A percentile compares a stretch with the other conserved stretches of the same genome.
Conservation (phyloP, 2,113 vertebrate species). For the Cacatua alba region DNA sequence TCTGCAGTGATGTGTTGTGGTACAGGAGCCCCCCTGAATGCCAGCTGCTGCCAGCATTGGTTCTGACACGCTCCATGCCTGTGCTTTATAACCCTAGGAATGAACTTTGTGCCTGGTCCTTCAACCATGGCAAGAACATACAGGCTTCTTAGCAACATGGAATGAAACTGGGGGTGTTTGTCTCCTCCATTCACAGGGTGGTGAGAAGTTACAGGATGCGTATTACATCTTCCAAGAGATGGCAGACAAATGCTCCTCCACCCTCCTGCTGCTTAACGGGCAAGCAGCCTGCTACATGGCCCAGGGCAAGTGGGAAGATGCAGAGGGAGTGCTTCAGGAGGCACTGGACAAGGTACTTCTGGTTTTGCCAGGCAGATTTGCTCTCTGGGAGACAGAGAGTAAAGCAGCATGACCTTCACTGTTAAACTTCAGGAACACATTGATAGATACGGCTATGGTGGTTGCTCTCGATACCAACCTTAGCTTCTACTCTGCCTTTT, state of each 20-base stretch:
- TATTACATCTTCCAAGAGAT: conserved; percentile 99
- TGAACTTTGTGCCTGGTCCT: neutral
- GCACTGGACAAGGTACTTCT: conserved; percentile 83
- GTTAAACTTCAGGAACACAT: accelerated
- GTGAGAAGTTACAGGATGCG: conserved; percentile 94
- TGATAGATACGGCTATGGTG: accelerated
- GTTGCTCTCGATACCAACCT: accelerated
- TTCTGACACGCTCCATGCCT: accelerated
- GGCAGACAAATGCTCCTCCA: conserved; percentile 91
- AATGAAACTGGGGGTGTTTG: neutral
- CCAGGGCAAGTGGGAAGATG: conserved; percentile 94
- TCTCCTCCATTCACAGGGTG: conserved; percentile 77
- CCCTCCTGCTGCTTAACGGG: conserved; percentile 90
- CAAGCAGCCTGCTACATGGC: conserved; percentile 93
- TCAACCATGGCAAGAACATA: accelerated
- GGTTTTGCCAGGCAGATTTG: neutral
- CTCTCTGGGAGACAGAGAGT: accelerated
- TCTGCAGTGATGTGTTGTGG: neutral
- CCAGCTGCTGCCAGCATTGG: accelerated
- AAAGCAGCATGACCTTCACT: neutral
- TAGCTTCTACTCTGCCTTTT: neutral
- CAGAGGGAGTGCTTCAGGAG: conserved; percentile 89
- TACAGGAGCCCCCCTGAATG: neutral
- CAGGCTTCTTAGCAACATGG: accelerated
- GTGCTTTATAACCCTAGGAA: neutral